Base-by-base conservation (phyloP, 2,113 vertebrate genomes). In the Helogale parvula region DNA sequence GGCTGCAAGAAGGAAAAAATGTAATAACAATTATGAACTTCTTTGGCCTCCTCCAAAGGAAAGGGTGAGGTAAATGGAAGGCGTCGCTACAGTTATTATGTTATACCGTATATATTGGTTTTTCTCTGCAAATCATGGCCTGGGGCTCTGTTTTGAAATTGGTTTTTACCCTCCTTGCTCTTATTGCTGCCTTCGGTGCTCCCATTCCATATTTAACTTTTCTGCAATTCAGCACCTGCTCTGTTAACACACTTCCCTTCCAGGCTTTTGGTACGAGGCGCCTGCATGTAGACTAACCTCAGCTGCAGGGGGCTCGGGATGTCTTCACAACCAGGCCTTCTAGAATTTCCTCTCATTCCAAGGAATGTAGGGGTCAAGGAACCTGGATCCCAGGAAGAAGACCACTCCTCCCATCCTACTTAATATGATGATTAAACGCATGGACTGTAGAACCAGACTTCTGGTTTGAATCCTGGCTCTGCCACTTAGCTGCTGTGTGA, bases 181-280 rank as follows among this genome's bases (percentile, higher is more conserved):
- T 96, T 94, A 86, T 81, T 95, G 50, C 86, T 93, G 85, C 16
- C 88, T 96, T 91, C 17, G 2, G 68, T 33, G 88, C 21, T 97
- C 76, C 54, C 12, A 11, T 94, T 98, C 65, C 94, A 63, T 94
- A 93, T 97, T 97, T 97, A 97, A 98, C 96, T 95, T 97, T 97
- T 94, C 81, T 97, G 94, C 96, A 95, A 91, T 97, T 97, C 97
- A 97, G 94, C 97, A 93, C 85, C 93, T 97, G 90, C 60, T 95
- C 63, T 11, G 35, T 96, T 84, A 93, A 87, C 29, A 19, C 31
- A 15, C 93, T 84, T 96, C 47, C 57, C 79, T 94, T 63, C 63
- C 57, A 41, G 93, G 84, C 54, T 83, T 93, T 93, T 65, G 54
- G 35, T 0, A 0, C 0, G 16, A 93, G n/a, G 82, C 71, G 90